These are phyloP conservation scores for Trachelus troglodyta DNA, from an alignment of 2,888 invertebrate genomes.

Conservation along the genomic window DNA sequence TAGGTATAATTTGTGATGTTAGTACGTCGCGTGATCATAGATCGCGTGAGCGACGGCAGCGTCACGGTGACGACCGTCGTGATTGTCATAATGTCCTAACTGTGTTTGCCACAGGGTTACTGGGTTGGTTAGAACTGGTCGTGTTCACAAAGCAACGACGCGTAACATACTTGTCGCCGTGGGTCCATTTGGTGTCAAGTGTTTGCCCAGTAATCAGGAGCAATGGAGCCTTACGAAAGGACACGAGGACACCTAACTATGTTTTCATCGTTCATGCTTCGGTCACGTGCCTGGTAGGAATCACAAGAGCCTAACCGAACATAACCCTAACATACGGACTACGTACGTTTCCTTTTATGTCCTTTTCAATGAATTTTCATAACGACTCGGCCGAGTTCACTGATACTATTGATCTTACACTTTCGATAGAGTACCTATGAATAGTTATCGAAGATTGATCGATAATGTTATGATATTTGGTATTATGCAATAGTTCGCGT, in stretches of 20 bases:
- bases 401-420: neutral
- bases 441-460: neutral
- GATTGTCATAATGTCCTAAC: conserved; percentile 27
- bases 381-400: neutral
- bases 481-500: neutral
- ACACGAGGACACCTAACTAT: conserved; percentile 16
- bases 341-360: neutral
- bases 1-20: neutral
- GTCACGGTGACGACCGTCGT: conserved; percentile 6
- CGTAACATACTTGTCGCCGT: conserved; percentile 17
- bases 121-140: conserved; percentile 12
- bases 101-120: conserved; percentile 15
- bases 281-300: conserved; percentile 31
- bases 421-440: neutral
- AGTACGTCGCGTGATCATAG: conserved; percentile 26
- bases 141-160: conserved; percentile 15
- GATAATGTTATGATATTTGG: neutral
- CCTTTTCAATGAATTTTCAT: neutral
- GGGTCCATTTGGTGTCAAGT: conserved; percentile 28
- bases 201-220: conserved; percentile 31
- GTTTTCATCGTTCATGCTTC: conserved; percentile 25
- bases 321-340: neutral
- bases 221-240: conserved; percentile 22
- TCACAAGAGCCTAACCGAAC: neutral
- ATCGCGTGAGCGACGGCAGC: conserved; percentile 11